Evolutionary conservation across 1,140 invertebrate genomes (phyloP).

Genomic region (Drosophila lini): DNA sequence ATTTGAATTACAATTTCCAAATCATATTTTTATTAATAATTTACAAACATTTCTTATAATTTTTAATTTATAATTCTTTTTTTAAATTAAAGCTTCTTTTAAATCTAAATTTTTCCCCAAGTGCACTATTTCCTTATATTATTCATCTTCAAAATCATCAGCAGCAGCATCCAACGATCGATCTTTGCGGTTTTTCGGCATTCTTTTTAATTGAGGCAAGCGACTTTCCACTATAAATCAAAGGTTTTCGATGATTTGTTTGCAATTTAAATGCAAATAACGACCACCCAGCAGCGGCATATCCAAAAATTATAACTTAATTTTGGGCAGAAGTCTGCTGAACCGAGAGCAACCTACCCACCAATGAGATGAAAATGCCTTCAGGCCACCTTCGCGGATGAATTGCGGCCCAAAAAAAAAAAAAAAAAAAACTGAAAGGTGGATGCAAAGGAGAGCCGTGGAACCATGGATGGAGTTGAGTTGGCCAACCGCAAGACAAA

Average conservation of each 20-base stretch:
- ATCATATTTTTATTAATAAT: too few relatives aligned
- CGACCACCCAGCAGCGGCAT: constrained; percentile 65
- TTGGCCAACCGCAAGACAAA: constrained; percentile 56
- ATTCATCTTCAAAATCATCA: constrained; percentile 19
- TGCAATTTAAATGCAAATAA: constrained; percentile 82
- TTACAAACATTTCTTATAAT: too few relatives aligned
- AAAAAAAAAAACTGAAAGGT: neutral
- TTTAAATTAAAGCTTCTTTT: neutral
- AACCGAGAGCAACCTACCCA: constrained; percentile 28
- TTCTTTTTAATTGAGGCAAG: constrained; percentile 64
- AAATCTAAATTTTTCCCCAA: neutral
- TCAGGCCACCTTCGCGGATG: constrained; percentile 45
- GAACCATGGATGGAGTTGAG: neutral
- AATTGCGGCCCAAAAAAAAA: constrained; percentile 30
- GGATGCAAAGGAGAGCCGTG: neutral
- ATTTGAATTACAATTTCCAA: neutral
- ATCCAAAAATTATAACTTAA: constrained; percentile 80
- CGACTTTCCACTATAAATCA: constrained; percentile 76
- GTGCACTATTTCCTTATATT: constrained; percentile 8
- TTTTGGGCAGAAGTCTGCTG: constrained; percentile 59
- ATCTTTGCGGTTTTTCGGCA: constrained; percentile 20
- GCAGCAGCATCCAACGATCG: constrained; percentile 1
- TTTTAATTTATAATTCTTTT: too few relatives aligned
- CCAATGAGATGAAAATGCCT: constrained; percentile 59
- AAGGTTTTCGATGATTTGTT: constrained; percentile 73